Evolutionary conservation across 2,888 invertebrate species (phyloP).

Genomic region (Ligdia adustata): DNA sequence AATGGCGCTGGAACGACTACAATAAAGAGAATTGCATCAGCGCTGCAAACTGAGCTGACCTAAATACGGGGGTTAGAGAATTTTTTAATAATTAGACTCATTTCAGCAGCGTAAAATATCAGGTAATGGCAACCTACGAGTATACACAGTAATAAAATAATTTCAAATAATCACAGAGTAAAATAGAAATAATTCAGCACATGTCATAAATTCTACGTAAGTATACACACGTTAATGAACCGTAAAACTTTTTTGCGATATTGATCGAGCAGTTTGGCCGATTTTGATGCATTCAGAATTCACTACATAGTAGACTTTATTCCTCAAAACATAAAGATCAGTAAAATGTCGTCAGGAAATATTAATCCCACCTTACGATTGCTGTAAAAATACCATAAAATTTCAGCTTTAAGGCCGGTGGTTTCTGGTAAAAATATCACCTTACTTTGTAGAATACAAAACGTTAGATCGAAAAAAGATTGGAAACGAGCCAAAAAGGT

Average conservation of each 20-base stretch:
- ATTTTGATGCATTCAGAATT: too few species aligned
- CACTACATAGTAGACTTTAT: constrained; percentile 22
- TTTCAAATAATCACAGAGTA: too few species aligned
- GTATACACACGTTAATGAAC: too few species aligned
- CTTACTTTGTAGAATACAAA: constrained; percentile 40
- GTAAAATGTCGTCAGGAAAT: constrained; percentile 34
- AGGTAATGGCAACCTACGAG: too few species aligned
- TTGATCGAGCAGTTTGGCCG: too few species aligned
- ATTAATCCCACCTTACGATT: constrained; percentile 42
- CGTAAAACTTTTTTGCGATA: too few species aligned
- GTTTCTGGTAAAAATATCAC: constrained; percentile 38
- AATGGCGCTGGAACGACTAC: constrained; percentile 26
- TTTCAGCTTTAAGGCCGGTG: constrained; percentile 21
- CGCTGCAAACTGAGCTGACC: constrained; percentile 21
- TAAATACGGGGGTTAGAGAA: constrained; percentile 12
- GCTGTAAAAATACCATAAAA: constrained; percentile 48
- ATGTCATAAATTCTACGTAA: too few species aligned
- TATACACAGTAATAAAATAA: too few species aligned
- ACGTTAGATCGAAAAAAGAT: constrained; percentile 28
- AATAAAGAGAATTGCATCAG: constrained; percentile 35
- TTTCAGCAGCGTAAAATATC: background rate
- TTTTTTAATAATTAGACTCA: constrained; percentile 4
- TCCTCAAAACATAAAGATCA: constrained; percentile 4
- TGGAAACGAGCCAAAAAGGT: constrained; percentile 26
- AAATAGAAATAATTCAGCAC: too few species aligned